Percentiles rank a stretch among this genome's conserved stretches.
Conservation (phyloP, 1,140 invertebrate species). For the Anadara kagoshimensis region DNA sequence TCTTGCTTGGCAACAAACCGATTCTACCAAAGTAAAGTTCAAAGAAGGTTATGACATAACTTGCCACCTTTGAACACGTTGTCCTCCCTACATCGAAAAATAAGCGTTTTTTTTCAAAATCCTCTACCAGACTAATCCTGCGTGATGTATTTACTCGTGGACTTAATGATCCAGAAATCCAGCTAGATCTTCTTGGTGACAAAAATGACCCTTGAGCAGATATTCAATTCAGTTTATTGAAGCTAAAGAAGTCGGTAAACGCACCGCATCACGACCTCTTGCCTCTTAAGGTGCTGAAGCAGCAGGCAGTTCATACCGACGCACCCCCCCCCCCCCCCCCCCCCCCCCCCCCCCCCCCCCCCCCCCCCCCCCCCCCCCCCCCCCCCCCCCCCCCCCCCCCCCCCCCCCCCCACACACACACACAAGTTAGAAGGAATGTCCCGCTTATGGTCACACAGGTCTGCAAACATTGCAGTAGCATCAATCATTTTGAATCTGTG, state of each 20-base stretch:
- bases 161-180: conserved; percentile 23
- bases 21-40: no score
- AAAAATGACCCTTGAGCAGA: conserved; percentile 45
- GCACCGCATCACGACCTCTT: conserved; percentile 30
- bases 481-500: conserved; percentile 21
- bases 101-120: no score
- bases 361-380: not conserved
- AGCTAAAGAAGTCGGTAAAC: conserved; percentile 44
- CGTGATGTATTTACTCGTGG: conserved; percentile 29
- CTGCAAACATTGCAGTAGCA: conserved; percentile 10
- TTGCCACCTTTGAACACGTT: no score
- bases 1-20: no score
- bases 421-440: conserved; percentile 25
- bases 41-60: no score
- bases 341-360: not conserved
- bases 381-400: no score
- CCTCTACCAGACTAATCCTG: no score
- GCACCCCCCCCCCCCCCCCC: not conserved
- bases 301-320: conserved; percentile 25
- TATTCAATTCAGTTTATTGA: conserved; percentile 37
- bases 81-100: no score
- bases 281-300: conserved; percentile 10
- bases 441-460: conserved; percentile 30
- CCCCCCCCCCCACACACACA: no score
- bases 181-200: conserved; percentile 42